phyloP scores from a whole-genome alignment of 35 echinoderm and acorn worm genomes.

The Apostichopus parvimensis region DNA sequence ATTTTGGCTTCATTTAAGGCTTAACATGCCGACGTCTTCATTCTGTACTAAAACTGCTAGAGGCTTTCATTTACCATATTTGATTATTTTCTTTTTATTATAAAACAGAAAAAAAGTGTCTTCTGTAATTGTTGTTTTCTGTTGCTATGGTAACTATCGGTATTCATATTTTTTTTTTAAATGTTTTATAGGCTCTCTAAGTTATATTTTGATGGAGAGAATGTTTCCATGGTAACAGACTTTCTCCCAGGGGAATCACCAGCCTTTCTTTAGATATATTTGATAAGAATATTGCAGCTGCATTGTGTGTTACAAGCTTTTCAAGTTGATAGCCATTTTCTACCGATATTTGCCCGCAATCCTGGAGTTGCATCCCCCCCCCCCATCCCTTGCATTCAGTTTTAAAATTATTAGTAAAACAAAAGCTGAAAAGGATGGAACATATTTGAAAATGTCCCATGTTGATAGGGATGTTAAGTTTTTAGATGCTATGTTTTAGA shows the following conservation, averaged over 20 bases:
- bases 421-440: too few relatives aligned
- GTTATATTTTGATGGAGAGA: background rate
- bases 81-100: constrained; percentile 6
- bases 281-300: background rate
- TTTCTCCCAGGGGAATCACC: background rate
- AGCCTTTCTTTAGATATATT: background rate
- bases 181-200: background rate
- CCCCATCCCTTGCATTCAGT: too few relatives aligned
- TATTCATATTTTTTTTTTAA: background rate
- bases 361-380: too few relatives aligned
- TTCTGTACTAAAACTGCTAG: background rate
- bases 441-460: too few relatives aligned
- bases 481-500: too few relatives aligned
- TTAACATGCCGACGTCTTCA: constrained; percentile 21
- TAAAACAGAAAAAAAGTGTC: background rate
- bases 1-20: background rate
- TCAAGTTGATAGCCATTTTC: background rate
- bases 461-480: too few relatives aligned
- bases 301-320: background rate
- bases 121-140: constrained; percentile 16
- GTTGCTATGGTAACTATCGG: background rate
- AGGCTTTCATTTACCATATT: background rate
- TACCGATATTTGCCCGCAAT: too few relatives aligned
- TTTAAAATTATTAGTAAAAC: too few relatives aligned
- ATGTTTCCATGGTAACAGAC: background rate